Evolutionary conservation across 2,797 vertebrate species (phyloP).

Genomic region (Loris lydekkerianus): DNA sequence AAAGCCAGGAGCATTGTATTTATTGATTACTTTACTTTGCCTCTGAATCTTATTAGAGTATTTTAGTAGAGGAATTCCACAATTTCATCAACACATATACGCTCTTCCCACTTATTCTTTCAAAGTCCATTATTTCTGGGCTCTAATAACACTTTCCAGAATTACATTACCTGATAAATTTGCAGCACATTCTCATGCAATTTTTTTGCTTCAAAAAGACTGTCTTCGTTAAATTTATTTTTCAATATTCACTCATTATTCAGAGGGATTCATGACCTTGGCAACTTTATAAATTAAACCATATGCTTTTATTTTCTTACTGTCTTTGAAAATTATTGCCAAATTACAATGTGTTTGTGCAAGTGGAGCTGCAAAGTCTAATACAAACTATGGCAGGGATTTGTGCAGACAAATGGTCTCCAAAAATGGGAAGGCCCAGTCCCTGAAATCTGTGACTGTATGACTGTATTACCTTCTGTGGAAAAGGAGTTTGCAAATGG

Average conservation of each 20-base stretch:
- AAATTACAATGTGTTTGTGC: background rate
- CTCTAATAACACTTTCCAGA: background rate
- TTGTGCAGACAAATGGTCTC: background rate
- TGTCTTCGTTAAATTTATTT: constrained; percentile 48
- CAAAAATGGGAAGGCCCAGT: background rate
- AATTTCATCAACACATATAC: background rate
- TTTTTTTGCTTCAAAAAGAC: background rate
- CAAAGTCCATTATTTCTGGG: background rate
- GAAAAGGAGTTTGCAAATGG: background rate
- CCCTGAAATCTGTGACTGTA: background rate
- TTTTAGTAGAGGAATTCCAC: background rate
- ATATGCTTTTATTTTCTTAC: background rate
- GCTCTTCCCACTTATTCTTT: background rate
- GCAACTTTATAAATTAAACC: background rate
- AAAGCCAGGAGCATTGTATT: background rate
- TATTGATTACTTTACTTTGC: constrained; percentile 31
- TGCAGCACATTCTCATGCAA: background rate
- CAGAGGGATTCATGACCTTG: constrained; percentile 36
- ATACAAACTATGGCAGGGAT: background rate
- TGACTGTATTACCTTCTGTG: background rate
- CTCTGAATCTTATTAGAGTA: constrained; percentile 9
- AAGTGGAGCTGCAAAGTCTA: background rate
- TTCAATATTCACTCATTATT: constrained; percentile 29
- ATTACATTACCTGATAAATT: constrained; percentile 15
- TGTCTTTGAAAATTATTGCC: background rate